phyloP scores from a whole-genome alignment of 64 coral and sea anemone genomes.

The Anthopleura sola region DNA sequence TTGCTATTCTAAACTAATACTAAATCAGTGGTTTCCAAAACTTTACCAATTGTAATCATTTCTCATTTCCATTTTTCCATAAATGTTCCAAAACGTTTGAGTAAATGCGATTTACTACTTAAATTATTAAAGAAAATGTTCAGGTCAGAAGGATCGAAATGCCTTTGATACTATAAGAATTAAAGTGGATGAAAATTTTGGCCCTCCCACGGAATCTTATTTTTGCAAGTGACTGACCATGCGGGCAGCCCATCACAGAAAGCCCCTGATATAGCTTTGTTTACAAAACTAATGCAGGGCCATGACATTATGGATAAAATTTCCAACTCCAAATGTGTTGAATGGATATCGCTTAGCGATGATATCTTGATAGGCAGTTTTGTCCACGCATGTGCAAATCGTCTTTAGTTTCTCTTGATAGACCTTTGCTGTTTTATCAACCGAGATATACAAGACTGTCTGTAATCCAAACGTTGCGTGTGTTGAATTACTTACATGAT shows the following conservation, averaged over 20 bases:
- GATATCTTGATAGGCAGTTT: not conserved
- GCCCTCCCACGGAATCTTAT: not conserved
- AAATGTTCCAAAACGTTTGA: too few species aligned
- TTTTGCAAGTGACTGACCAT: not conserved
- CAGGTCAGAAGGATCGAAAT: too few species aligned
- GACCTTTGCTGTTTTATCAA: not conserved
- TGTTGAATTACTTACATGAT: not conserved
- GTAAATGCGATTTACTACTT: too few species aligned
- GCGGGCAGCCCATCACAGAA: not conserved
- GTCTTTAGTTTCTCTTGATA: not conserved
- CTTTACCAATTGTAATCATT: too few species aligned
- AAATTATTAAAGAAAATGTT: too few species aligned
- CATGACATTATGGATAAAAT: constrained; percentile 1
- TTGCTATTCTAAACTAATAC: too few species aligned
- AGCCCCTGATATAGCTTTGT: not conserved
- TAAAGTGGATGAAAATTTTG: not conserved
- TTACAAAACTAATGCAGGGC: constrained; percentile 9
- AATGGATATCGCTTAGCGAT: constrained; percentile 1
- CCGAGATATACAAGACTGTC: not conserved
- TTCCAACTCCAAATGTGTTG: constrained; percentile 8
- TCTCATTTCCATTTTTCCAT: too few species aligned
- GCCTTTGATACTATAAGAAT: too few species aligned
- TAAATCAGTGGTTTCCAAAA: too few species aligned
- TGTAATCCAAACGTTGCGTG: constrained; percentile 1
- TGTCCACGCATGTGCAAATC: not conserved